These are phyloP conservation scores for Solenopsis fugax DNA, from an alignment of 1,140 invertebrate genomes.

Conservation along the genomic window DNA sequence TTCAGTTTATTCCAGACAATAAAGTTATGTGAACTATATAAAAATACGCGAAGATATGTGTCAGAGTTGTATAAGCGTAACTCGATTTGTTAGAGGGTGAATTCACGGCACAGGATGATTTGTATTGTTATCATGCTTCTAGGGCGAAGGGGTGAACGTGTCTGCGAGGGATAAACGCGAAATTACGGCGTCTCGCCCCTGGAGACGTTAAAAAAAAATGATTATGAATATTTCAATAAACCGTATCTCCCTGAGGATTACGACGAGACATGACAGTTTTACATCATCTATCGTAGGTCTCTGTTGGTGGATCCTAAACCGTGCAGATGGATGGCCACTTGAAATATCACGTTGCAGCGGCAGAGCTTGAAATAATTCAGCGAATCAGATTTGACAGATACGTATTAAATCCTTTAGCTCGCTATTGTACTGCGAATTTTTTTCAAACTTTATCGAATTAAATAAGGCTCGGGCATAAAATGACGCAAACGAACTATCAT, in stretches of 20 bases:
- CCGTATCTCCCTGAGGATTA: constrained; percentile 47
- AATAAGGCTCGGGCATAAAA: background rate
- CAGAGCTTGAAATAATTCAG: constrained; percentile 38
- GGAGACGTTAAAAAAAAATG: constrained; percentile 49
- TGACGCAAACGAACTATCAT: background rate
- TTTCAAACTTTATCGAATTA: constrained; percentile 12
- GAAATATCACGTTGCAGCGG: constrained; percentile 39
- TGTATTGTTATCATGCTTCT: constrained; percentile 57
- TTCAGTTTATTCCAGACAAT: background rate
- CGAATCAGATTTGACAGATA: constrained; percentile 37
- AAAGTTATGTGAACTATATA: constrained; percentile 3
- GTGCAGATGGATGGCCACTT: constrained; percentile 7
- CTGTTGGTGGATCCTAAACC: background rate
- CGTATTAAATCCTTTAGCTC: constrained; percentile 18
- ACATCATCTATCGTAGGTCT: constrained; percentile 37
- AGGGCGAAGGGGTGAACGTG: constrained; percentile 5
- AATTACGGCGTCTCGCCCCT: constrained; percentile 34
- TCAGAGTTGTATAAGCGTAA: constrained; percentile 7
- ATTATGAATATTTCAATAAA: constrained; percentile 76
- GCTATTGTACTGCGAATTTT: background rate
- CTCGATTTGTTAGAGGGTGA: constrained; percentile 2
- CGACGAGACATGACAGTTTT: constrained; percentile 41
- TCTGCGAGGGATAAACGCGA: constrained; percentile 36
- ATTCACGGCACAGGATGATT: background rate
- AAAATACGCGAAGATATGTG: background rate